These are phyloP conservation scores for Puntigrus tetrazona DNA, from an alignment of 2,113 vertebrate species.

Conservation along the genomic window DNA sequence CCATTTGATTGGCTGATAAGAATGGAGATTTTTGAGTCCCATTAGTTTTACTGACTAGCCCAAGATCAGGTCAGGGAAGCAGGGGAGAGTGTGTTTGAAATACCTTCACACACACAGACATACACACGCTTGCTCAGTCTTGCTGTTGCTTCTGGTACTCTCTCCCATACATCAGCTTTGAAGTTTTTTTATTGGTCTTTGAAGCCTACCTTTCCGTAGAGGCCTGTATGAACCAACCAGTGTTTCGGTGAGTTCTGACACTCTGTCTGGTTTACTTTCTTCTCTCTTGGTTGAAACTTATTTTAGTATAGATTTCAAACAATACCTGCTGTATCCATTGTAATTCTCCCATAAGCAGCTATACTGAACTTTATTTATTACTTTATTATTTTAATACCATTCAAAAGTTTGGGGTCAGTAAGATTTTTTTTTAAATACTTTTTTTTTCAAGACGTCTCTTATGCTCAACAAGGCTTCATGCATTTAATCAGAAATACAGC, in stretches of 20 bases:
- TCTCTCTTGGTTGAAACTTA: background rate
- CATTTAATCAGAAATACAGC: background rate
- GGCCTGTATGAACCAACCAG: background rate
- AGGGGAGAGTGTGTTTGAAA: conserved; percentile 44
- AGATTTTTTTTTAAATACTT: background rate
- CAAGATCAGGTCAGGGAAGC: conserved; percentile 38
- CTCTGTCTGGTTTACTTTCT: background rate
- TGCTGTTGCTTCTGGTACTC: conserved; percentile 25
- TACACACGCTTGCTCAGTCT: conserved; percentile 29
- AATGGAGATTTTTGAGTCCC: conserved; percentile 49
- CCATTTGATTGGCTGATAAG: conserved; percentile 52
- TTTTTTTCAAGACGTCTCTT: background rate
- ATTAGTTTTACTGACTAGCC: conserved; percentile 48
- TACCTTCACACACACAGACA: conserved; percentile 44
- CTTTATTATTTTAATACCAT: too few relatives aligned
- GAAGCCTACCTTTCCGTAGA: conserved; percentile 28
- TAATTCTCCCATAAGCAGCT: background rate
- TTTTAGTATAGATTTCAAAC: background rate
- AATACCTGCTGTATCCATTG: background rate
- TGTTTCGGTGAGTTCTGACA: conserved; percentile 48
- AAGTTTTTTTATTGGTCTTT: conserved; percentile 43
- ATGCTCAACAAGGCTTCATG: background rate
- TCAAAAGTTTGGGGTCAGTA: background rate
- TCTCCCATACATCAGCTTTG: conserved; percentile 40
- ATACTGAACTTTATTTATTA: background rate